Evolutionary conservation across 1,140 invertebrate species (phyloP).

Genomic region (Neodiprion lecontei): DNA sequence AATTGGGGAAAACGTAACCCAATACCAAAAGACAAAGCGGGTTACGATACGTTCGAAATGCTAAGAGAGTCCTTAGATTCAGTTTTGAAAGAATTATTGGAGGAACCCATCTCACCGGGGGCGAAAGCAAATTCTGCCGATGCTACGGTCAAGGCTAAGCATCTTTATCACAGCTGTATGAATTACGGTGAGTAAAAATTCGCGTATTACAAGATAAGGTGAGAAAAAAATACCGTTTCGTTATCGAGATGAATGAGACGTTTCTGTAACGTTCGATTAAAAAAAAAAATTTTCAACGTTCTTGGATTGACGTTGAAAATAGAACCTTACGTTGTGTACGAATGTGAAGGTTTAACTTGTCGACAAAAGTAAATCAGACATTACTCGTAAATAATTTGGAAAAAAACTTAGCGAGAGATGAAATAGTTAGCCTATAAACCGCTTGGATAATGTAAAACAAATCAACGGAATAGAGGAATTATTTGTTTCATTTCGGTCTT

Average conservation of each 20-base stretch:
- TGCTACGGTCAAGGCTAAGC: slow-evolving; percentile 77
- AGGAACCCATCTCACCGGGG: slow-evolving; percentile 53
- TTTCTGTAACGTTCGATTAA: no score
- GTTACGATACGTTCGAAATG: slow-evolving; percentile 84
- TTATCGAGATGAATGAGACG: no score
- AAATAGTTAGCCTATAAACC: no score
- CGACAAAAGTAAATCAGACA: no score
- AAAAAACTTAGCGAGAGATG: no score
- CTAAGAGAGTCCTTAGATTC: slow-evolving; percentile 77
- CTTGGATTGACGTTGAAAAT: no score
- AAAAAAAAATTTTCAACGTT: no score
- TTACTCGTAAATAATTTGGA: no score
- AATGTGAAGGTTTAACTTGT: no score
- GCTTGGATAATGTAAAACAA: no score
- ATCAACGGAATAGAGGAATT: background rate
- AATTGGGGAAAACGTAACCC: slow-evolving; percentile 85
- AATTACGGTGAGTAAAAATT: slow-evolving; percentile 68
- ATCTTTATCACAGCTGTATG: slow-evolving; percentile 85
- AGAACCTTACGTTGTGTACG: no score
- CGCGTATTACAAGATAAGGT: no score
- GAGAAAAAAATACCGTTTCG: background rate
- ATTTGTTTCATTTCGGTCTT: background rate
- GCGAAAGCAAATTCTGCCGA: slow-evolving; percentile 51
- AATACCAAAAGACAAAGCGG: slow-evolving; percentile 83
- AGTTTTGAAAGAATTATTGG: slow-evolving; percentile 73